Evolutionary conservation across 2,797 vertebrate genomes (phyloP).

Genomic region (Phrynocephalus guinanensis): DNA sequence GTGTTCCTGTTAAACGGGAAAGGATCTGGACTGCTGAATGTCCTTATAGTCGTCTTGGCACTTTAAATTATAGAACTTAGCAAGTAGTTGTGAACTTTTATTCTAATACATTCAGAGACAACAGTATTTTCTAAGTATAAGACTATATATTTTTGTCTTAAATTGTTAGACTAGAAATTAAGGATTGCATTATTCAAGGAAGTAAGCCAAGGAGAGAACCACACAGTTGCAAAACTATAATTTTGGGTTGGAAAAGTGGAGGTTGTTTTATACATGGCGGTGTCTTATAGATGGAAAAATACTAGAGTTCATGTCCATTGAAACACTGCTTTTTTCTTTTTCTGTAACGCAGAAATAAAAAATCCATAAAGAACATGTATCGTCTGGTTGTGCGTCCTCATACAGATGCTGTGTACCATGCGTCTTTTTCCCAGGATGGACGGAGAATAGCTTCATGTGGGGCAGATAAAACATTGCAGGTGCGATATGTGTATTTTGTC

Average conservation of each 20-base stretch:
- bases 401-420: slow-evolving; percentile 89
- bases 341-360: slow-evolving; percentile 87
- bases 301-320: not conserved
- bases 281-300: no score
- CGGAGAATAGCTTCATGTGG: slow-evolving; percentile 93
- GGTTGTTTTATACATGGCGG: no score
- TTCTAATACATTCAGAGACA: not conserved
- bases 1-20: not conserved
- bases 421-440: slow-evolving; percentile 92
- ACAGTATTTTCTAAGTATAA: no score
- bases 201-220: no score
- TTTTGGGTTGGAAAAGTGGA: no score
- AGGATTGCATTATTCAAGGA: no score
- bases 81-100: not conserved
- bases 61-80: not conserved
- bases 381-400: slow-evolving; percentile 93
- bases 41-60: not conserved
- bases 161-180: no score
- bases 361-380: slow-evolving; percentile 85
- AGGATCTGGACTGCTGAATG: not conserved
- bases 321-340: slow-evolving; percentile 26
- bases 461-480: slow-evolving; percentile 90
- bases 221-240: no score
- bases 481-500: slow-evolving; percentile 65
- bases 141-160: no score